Base-by-base conservation (phyloP, 2,797 vertebrate species). In the Tenualosa thibaudeaui region DNA sequence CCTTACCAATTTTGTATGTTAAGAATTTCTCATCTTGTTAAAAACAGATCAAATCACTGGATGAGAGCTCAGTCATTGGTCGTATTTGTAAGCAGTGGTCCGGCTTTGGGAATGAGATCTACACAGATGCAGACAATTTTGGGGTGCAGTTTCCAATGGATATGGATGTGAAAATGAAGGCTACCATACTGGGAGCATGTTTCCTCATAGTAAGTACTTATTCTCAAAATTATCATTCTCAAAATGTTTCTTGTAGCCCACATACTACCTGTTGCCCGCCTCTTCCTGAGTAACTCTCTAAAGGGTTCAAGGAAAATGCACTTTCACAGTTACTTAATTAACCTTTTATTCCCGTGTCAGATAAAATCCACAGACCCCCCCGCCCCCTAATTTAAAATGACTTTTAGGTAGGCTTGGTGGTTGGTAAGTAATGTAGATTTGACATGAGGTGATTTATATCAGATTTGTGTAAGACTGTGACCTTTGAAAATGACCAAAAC, bases 121-220 rank as follows among this genome's bases (percentile, higher is more conserved):
- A 94, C 82, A 94, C 93, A 0, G 89, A 96, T 37, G 84, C 93
- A 0, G 95, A 96, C 89, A 95, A 96, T 82, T 96, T 97, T 87
- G 95, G 96, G 43, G 92, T 97, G 83, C 88, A 87, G 10, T 96
- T 97, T 84, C 96, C 96, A 0, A 49, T 94, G 88, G 95, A 96
- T 83, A 90, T 97, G 56, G 94, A 97, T 19, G 95, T 97, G 82
- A 96, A 94, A 90, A 93, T 96, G 75, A 97, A 97, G 91, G 96
- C 95, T 58, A 92, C 94, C 84, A 90, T 96, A 90, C 85, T 97
- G 0, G 95, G 95, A 86, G 93, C 95, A 56, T 96, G 95, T 89
- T 97, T 97, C 88, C 95, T 97, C 53, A 95, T 97, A 0, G 95
- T 97, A 93, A 96, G 96, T 90, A 15, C 5, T 65, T 6, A 15